Evolutionary conservation across 1,140 invertebrate genomes (phyloP).

Genomic region (Eciton burchellii): DNA sequence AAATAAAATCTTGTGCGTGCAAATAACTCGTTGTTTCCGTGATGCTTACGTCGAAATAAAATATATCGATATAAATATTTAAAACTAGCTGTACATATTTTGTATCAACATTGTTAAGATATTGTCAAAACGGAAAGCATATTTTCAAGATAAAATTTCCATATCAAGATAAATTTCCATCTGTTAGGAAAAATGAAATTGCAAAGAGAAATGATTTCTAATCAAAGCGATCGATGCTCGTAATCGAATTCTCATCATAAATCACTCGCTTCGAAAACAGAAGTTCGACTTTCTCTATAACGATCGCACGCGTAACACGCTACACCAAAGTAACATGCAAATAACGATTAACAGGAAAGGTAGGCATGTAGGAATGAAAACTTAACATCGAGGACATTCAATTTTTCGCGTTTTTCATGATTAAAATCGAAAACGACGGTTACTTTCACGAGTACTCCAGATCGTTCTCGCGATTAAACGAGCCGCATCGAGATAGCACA

Average conservation of each 20-base stretch:
- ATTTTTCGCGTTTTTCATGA: not conserved
- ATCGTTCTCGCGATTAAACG: not conserved
- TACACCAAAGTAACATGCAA: constrained; percentile 18
- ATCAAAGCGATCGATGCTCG: not conserved
- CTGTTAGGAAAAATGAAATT: not conserved
- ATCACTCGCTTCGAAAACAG: not conserved
- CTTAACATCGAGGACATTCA: not conserved
- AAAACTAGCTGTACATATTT: not conserved
- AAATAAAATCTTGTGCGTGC: constrained; percentile 19
- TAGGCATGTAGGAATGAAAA: not conserved
- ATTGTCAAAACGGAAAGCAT: not conserved
- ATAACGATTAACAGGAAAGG: not conserved
- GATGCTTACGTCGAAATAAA: not conserved
- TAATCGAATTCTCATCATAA: not conserved
- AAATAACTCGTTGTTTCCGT: not conserved
- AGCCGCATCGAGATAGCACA: not conserved
- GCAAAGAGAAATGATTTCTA: not conserved
- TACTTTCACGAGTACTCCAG: not conserved
- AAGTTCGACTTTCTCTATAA: not conserved
- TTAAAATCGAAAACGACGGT: not conserved
- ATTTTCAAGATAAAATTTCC: not conserved
- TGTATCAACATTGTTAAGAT: not conserved
- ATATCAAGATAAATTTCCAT: too few relatives aligned
- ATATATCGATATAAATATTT: not conserved
- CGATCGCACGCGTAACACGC: not conserved